Base-by-base conservation (phyloP, 2,888 invertebrate species). In the Ariolimax columbianus region DNA sequence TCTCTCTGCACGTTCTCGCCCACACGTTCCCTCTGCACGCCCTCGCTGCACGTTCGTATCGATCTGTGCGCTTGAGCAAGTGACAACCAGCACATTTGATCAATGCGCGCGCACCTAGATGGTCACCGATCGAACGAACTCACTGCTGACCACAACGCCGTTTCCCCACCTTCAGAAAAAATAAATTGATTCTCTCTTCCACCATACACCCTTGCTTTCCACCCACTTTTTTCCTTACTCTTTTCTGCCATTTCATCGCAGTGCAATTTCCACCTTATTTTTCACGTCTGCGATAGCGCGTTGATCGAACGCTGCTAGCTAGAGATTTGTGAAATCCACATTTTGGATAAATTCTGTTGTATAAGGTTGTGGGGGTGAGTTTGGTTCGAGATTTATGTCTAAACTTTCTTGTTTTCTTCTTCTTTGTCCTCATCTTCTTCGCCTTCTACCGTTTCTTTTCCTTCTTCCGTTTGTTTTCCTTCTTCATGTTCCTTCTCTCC, bases 381-480 rank as follows among this genome's bases (percentile, higher is more conserved):
- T n/a, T n/a, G n/a, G n/a, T n/a, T n/a, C n/a, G n/a, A n/a, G n/a
- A n/a, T n/a, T n/a, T n/a, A n/a, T n/a, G n/a, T n/a, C n/a, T n/a
- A n/a, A n/a, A n/a, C n/a, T n/a, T n/a, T n/a, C n/a, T n/a, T n/a
- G n/a, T n/a, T n/a, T n/a, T n/a, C n/a, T n/a, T n/a, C n/a, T n/a
- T n/a, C n/a, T n/a, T n/a, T n/a, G n/a, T n/a, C n/a, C n/a, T n/a
- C n/a, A n/a, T n/a, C n/a, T n/a, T n/a, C n/a, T n/a, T n/a, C n/a
- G n/a, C n/a, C n/a, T n/a, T n/a, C n/a, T n/a, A n/a, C n/a, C n/a
- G n/a, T n/a, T n/a, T n/a, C n/a, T n/a, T n/a, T n/a, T n/a, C 40
- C 66, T 79, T 38, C 66, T 63, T 63, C 79, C n/a, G 26, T 43
- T 30, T 38, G 33, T 63, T n/a, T 40, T 36, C n/a, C 63, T 78